Percentiles rank a stretch among this genome's conserved stretches.
Evolutionary conservation across 2,113 vertebrate species (phyloP).

Genomic region (Hippolais icterina): DNA sequence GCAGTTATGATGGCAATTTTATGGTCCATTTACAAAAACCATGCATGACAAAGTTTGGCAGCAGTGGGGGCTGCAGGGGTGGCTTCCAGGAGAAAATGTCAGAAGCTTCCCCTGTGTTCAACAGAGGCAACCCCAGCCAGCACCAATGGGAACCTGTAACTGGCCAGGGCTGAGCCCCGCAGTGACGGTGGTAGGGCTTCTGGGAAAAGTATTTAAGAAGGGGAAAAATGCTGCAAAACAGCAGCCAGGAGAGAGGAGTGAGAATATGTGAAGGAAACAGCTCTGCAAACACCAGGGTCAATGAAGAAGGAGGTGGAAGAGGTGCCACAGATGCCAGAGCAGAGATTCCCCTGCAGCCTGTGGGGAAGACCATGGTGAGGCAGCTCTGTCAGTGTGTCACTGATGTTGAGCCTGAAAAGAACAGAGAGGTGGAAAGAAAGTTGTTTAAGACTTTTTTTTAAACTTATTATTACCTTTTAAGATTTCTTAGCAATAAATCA

Average conservation of each 20-base stretch:
- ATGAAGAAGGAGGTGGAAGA: not conserved
- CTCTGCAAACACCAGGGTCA: not conserved
- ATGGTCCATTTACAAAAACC: not conserved
- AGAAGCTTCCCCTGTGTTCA: not conserved
- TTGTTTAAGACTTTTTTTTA: not conserved
- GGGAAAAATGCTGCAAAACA: not conserved
- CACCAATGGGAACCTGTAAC: fast-evolving
- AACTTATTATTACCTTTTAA: not conserved
- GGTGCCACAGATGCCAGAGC: not conserved
- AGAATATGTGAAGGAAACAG: not conserved
- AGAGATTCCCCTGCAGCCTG: not conserved
- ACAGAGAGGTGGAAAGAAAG: not conserved
- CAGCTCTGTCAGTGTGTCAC: not conserved
- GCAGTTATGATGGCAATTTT: not conserved
- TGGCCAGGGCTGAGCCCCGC: fast-evolving
- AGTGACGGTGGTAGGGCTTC: not conserved
- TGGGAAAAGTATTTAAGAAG: too few species aligned
- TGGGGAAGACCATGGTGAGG: too few species aligned
- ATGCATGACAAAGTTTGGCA: not conserved
- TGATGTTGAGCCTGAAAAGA: not conserved
- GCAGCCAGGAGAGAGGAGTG: not conserved
- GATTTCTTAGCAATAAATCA: not conserved
- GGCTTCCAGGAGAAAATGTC: not conserved
- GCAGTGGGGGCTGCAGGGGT: not conserved
- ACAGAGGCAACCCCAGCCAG: fast-evolving